Evolutionary conservation across 2,797 vertebrate genomes (phyloP).

Genomic region (Dicrostonyx torquatus): DNA sequence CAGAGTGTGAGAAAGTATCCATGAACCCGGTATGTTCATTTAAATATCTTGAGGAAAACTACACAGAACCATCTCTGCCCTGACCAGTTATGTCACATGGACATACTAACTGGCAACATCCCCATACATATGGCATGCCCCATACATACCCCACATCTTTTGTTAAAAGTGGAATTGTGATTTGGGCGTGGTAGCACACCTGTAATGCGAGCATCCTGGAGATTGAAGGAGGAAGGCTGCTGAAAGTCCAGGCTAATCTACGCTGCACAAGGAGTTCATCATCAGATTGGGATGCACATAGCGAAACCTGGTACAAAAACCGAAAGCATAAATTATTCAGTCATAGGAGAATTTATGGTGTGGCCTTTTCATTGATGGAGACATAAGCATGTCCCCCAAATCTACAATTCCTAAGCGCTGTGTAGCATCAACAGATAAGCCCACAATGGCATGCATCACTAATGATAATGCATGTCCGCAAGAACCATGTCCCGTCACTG

Average conservation of each 20-base stretch:
- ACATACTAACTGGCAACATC: background rate
- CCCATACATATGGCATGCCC: too few species aligned
- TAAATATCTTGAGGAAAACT: background rate
- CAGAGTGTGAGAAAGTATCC: background rate
- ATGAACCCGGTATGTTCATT: background rate
- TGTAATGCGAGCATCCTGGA: background rate
- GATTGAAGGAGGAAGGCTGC: background rate
- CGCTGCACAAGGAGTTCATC: background rate
- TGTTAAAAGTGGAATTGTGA: constrained; percentile 26
- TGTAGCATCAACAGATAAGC: background rate
- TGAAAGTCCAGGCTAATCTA: background rate
- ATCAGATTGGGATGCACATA: background rate
- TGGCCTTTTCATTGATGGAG: background rate
- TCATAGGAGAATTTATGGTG: background rate
- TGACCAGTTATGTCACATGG: background rate
- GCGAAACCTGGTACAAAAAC: background rate
- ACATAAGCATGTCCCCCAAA: background rate
- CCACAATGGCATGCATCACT: background rate
- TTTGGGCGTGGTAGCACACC: background rate
- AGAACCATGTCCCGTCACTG: background rate
- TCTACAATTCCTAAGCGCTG: background rate
- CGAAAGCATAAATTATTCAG: background rate
- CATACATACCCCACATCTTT: background rate
- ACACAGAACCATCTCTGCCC: background rate
- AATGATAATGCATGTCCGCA: background rate